These are phyloP conservation scores for Clepsis dumicolana DNA, from an alignment of 2,888 invertebrate genomes.

Conservation along the genomic window DNA sequence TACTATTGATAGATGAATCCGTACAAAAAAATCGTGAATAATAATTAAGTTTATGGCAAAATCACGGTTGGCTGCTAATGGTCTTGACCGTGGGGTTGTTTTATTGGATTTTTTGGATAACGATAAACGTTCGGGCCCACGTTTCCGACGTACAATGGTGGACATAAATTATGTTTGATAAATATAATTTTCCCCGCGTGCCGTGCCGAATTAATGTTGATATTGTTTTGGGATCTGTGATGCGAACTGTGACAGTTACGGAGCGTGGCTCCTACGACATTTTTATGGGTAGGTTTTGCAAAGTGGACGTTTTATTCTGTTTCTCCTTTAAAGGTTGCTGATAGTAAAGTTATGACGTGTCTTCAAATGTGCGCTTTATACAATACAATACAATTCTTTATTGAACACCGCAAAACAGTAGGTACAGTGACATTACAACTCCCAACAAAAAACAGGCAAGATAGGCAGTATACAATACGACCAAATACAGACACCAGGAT, in stretches of 20 bases:
- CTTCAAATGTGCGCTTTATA: too few species aligned
- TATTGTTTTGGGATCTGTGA: conserved; percentile 48
- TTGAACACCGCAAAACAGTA: too few species aligned
- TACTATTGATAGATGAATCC: conserved; percentile 81
- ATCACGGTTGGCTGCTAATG: conserved; percentile 78
- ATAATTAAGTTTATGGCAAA: conserved; percentile 71
- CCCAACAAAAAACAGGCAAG: too few species aligned
- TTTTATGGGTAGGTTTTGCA: background rate
- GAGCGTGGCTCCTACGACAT: background rate
- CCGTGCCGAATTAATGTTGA: conserved; percentile 59
- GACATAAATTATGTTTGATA: conserved; percentile 80
- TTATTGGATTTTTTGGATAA: conserved; percentile 76
- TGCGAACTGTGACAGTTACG: background rate
- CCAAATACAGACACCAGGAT: too few species aligned
- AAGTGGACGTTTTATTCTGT: background rate
- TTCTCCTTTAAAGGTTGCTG: too few species aligned
- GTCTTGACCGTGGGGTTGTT: conserved; percentile 66
- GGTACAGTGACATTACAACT: too few species aligned
- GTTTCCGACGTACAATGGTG: conserved; percentile 78
- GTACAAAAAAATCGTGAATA: conserved; percentile 76
- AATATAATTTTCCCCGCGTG: conserved; percentile 69
- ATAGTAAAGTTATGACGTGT: too few species aligned
- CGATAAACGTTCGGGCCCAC: conserved; percentile 80
- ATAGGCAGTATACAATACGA: too few species aligned
- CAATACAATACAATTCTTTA: too few species aligned